A percentile compares a stretch with the other conserved stretches of the same genome.
Evolutionary conservation across 1,140 invertebrate species (phyloP).

Genomic region (Theocolax elegans): DNA sequence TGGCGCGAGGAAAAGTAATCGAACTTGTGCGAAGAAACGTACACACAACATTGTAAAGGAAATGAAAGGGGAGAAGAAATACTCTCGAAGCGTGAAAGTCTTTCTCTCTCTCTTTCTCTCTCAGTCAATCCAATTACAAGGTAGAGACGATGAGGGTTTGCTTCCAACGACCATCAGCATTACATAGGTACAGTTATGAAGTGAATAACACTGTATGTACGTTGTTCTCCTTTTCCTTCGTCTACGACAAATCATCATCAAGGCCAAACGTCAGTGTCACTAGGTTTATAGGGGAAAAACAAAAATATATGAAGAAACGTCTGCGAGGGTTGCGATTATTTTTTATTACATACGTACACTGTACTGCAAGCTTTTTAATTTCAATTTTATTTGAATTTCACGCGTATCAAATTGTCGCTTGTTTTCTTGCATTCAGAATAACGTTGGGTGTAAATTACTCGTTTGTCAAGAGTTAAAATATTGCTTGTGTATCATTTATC

Average conservation of each 20-base stretch:
- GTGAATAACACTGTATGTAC: constrained; percentile 27
- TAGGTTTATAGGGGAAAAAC: constrained; percentile 55
- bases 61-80: constrained; percentile 16
- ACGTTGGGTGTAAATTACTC: no score
- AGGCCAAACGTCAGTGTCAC: constrained; percentile 51
- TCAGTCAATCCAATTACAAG: constrained; percentile 25
- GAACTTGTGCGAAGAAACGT: constrained; percentile 2
- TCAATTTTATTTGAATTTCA: no score
- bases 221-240: no score
- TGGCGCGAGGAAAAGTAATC: neutral
- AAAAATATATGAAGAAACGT: no score
- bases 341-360: no score
- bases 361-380: no score
- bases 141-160: constrained; percentile 4
- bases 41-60: neutral
- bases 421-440: no score
- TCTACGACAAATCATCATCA: neutral
- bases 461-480: no score
- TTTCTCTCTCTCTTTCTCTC: no score
- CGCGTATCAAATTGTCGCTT: no score
- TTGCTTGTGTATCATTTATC: no score
- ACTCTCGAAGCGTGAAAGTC: neutral
- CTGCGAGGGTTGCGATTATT: no score
- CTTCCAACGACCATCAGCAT: neutral
- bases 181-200: constrained; percentile 32